phyloP scores from a whole-genome alignment of 2,888 invertebrate species.

The Orchesella flavescens region DNA sequence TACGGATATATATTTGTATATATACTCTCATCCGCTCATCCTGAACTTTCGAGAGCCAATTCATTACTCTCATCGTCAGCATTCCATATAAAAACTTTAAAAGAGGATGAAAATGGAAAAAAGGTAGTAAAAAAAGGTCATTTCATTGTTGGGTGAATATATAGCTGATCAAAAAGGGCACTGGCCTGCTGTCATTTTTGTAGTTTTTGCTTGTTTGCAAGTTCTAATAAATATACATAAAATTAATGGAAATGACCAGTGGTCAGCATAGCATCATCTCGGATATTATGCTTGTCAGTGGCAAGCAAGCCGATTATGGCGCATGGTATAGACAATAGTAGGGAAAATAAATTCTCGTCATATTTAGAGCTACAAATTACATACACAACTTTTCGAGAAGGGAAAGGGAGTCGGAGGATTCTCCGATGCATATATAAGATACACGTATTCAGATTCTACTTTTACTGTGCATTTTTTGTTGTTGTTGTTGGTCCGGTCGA shows the following conservation, averaged over 20 bases:
- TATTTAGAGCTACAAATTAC: slow-evolving; percentile 31
- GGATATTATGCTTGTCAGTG: slow-evolving; percentile 26
- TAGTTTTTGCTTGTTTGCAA: slow-evolving; percentile 7
- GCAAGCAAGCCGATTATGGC: neutral
- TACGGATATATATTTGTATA: too few relatives aligned
- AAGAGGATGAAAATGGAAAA: neutral
- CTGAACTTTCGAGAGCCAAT: neutral
- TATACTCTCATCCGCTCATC: neutral
- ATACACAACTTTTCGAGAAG: neutral
- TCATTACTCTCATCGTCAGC: too few relatives aligned
- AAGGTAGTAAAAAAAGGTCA: neutral
- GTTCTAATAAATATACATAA: slow-evolving; percentile 41
- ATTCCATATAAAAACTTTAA: too few relatives aligned
- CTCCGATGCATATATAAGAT: neutral
- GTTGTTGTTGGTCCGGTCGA: slow-evolving; percentile 15
- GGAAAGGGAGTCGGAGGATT: neutral
- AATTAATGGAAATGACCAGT: slow-evolving; percentile 40
- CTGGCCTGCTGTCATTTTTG: slow-evolving; percentile 10
- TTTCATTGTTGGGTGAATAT: neutral
- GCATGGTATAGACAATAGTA: neutral
- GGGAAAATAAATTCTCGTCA: slow-evolving; percentile 10
- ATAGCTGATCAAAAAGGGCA: slow-evolving; percentile 2
- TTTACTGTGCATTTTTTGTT: slow-evolving; percentile 4
- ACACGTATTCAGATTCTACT: neutral
- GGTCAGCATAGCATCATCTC: slow-evolving; percentile 28